These are phyloP conservation scores for Amphilophus citrinellus DNA, from an alignment of 2,113 vertebrate species.

Conservation along the genomic window DNA sequence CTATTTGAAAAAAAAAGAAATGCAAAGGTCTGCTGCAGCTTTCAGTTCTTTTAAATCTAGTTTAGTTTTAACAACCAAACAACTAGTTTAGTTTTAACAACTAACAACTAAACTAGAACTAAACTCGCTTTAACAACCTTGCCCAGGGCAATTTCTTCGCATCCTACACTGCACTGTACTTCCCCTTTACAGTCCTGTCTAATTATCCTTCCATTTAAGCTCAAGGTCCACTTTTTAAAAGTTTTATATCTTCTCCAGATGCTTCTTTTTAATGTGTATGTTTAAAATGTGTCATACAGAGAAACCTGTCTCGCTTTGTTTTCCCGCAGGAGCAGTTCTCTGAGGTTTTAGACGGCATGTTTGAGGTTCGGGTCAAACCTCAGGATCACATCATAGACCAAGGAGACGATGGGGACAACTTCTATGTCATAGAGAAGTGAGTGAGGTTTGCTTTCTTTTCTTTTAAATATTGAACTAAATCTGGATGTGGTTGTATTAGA, in stretches of 20 bases:
- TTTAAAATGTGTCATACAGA: not conserved
- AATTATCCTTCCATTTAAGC: not conserved
- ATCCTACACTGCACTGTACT: not conserved
- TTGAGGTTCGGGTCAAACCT: conserved; percentile 91
- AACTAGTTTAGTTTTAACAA: not conserved
- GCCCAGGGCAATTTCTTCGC: not conserved
- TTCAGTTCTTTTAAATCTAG: conserved; percentile 2
- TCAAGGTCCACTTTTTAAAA: not conserved
- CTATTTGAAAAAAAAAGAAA: not conserved
- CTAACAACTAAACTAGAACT: too few relatives aligned
- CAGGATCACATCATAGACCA: conserved; percentile 96
- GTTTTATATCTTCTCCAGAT: not conserved
- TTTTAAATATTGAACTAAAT: not conserved
- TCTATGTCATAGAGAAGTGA: conserved; percentile 94
- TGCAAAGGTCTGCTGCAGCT: not conserved
- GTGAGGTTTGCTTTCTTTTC: not conserved
- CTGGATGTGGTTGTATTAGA: not conserved
- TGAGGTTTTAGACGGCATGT: conserved; percentile 95
- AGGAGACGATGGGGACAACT: conserved; percentile 96
- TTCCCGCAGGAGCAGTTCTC: conserved; percentile 88
- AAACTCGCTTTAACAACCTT: not conserved
- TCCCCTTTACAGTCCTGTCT: not conserved
- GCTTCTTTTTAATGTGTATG: not conserved
- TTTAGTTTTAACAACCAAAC: not conserved
- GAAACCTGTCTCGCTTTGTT: not conserved